Conservation (phyloP, 2,888 invertebrate species). For the Andrena bicolor region DNA sequence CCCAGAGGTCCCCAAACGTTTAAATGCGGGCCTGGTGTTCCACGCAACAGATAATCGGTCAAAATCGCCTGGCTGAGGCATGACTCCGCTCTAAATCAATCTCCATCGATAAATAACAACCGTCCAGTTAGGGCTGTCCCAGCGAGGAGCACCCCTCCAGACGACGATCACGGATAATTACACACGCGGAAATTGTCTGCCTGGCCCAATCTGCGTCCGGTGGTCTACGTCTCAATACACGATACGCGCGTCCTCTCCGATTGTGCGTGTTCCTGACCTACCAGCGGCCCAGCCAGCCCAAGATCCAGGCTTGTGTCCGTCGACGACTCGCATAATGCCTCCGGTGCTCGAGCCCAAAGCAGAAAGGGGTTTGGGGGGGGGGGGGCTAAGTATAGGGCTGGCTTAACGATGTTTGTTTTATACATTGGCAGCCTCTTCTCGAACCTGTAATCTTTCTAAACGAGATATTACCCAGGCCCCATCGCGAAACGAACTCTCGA, state of each 20-base stretch:
- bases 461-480: constrained; percentile 83
- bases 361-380: constrained; percentile 47
- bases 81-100: constrained; percentile 81
- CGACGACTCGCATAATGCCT: constrained; percentile 40
- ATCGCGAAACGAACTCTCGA: constrained; percentile 66
- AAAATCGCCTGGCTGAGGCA: constrained; percentile 46
- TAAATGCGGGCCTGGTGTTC: not conserved
- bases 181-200: constrained; percentile 79
- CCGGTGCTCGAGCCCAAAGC: constrained; percentile 43
- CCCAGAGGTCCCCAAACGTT: not conserved
- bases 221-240: constrained; percentile 83
- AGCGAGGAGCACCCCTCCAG: constrained; percentile 5
- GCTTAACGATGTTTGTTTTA: constrained; percentile 85
- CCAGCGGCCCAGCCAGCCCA: constrained; percentile 43
- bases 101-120: constrained; percentile 79
- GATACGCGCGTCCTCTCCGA: constrained; percentile 22
- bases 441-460: constrained; percentile 85
- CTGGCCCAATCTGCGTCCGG: constrained; percentile 75
- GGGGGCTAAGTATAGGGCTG: constrained; percentile 83
- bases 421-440: constrained; percentile 85
- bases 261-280: constrained; percentile 57
- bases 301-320: constrained; percentile 21
- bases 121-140: constrained; percentile 44
- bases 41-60: constrained; percentile 34
- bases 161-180: constrained; percentile 79